These are phyloP conservation scores for Conistra vaccinii DNA, from an alignment of 2,888 invertebrate genomes.

Conservation along the genomic window DNA sequence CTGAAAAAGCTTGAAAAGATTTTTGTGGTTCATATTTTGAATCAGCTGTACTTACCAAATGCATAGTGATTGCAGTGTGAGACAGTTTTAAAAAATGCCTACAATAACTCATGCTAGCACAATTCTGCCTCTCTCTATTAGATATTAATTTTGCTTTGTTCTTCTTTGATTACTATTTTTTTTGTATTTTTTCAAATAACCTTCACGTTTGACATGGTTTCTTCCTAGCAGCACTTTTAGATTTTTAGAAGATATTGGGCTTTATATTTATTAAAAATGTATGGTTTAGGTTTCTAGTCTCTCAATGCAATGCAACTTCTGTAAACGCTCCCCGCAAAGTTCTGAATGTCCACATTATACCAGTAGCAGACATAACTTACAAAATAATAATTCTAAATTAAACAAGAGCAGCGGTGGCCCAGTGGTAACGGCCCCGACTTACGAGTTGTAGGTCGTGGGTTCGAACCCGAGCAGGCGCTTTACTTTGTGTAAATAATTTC, in stretches of 20 bases:
- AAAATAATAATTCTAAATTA: not conserved
- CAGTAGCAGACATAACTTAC: not conserved
- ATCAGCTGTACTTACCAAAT: conserved; percentile 21
- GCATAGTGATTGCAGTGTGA: not conserved
- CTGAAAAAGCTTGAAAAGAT: conserved; percentile 13
- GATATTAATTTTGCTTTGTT: not conserved
- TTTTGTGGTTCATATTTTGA: conserved; percentile 21
- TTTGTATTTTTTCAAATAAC: no score
- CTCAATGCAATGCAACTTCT: not conserved
- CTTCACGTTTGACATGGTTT: no score
- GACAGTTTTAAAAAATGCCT: conserved; percentile 16
- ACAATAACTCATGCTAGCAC: conserved; percentile 8
- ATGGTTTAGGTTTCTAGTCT: not conserved
- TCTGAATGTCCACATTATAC: not conserved
- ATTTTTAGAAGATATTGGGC: no score
- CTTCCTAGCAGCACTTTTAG: no score
- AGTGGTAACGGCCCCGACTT: no score
- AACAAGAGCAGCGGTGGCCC: no score
- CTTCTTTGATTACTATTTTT: no score
- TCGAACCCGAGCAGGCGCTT: no score
- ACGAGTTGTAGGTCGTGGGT: no score
- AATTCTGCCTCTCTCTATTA: not conserved
- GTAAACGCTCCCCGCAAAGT: not conserved
- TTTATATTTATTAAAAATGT: not conserved
- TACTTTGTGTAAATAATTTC: no score